Conservation (phyloP, 2,113 vertebrate species). For the Mionectes macconnelli region DNA sequence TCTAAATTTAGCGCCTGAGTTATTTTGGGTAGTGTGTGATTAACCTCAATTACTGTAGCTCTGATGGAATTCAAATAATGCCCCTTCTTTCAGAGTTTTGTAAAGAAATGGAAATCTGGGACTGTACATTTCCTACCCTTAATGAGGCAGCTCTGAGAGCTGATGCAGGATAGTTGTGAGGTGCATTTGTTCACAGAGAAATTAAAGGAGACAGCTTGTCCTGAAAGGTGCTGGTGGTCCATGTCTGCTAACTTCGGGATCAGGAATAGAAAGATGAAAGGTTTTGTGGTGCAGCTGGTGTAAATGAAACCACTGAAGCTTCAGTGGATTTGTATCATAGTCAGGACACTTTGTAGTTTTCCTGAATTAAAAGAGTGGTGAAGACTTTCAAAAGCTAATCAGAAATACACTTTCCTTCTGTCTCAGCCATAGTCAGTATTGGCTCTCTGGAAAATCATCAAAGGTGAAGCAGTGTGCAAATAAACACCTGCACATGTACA, state of each 20-base stretch:
- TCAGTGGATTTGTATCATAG: background rate
- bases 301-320: background rate
- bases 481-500: background rate
- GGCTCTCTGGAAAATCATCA: background rate
- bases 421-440: background rate
- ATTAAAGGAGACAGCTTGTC: background rate
- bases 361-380: background rate
- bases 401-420: background rate
- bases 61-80: slow-evolving; percentile 7
- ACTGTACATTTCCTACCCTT: background rate
- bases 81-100: background rate
- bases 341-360: background rate
- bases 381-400: background rate
- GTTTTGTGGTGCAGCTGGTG: background rate
- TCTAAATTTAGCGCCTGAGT: slow-evolving; percentile 15
- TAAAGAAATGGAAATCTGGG: background rate
- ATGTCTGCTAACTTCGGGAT: background rate
- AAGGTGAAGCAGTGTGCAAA: background rate
- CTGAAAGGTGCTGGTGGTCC: background rate
- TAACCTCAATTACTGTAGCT: slow-evolving; percentile 55
- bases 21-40: slow-evolving; percentile 56
- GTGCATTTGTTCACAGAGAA: background rate
- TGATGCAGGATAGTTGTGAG: background rate
- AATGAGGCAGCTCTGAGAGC: background rate
- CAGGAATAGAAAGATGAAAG: background rate